phyloP scores from a whole-genome alignment of 2,888 invertebrate genomes.

The Schrankia costaestrigalis region DNA sequence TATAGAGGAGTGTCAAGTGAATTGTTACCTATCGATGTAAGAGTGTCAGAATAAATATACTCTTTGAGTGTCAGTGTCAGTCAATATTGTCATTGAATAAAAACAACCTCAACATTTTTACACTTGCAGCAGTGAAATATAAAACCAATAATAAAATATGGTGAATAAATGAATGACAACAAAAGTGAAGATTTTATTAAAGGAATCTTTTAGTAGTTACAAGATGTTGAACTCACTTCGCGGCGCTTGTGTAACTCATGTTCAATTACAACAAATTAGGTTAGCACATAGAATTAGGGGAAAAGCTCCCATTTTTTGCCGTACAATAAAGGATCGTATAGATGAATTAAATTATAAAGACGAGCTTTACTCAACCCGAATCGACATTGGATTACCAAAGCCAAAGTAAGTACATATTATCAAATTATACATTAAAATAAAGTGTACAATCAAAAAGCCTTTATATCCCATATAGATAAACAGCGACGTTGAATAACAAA shows the following conservation, averaged over 20 bases:
- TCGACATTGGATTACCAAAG: conserved; percentile 66
- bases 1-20: too few species aligned
- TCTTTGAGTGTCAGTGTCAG: too few species aligned
- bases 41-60: too few species aligned
- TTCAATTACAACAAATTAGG: conserved; percentile 64
- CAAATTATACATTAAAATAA: not conserved
- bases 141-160: not conserved
- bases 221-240: conserved; percentile 57
- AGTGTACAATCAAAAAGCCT: not conserved
- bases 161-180: not conserved
- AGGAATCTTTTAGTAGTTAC: not conserved
- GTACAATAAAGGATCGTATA: conserved; percentile 84
- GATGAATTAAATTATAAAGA: conserved; percentile 80
- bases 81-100: too few species aligned
- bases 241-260: conserved; percentile 34
- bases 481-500: too few species aligned
- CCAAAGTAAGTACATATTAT: conserved; percentile 47
- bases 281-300: conserved; percentile 84
- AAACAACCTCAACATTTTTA: too few species aligned
- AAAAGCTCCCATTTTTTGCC: conserved; percentile 85
- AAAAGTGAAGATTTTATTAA: too few species aligned
- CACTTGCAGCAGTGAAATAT: too few species aligned
- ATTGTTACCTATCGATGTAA: too few species aligned
- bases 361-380: conserved; percentile 60
- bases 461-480: not conserved